Evolutionary conservation across 92 coral and sea anemone genomes (phyloP).

Genomic region (Phenganax stokvisi): DNA sequence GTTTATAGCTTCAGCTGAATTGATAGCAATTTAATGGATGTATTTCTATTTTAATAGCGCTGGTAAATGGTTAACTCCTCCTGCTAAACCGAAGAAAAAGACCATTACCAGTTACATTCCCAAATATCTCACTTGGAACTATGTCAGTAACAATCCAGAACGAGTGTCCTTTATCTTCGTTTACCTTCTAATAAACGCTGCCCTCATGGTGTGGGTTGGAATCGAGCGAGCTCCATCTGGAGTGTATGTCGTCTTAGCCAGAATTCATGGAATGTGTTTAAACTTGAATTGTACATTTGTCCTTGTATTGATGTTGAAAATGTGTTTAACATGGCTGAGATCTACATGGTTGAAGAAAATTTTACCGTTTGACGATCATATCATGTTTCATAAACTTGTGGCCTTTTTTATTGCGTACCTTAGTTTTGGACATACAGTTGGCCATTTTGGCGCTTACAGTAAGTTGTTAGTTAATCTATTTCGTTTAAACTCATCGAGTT

Average conservation of each 20-base stretch:
- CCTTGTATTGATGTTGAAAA: conserved; percentile 30
- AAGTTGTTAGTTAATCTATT: background rate
- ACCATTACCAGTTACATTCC: conserved; percentile 32
- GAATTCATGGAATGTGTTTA: conserved; percentile 34
- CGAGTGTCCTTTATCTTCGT: conserved; percentile 16
- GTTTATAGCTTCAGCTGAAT: background rate
- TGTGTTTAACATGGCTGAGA: conserved; percentile 31
- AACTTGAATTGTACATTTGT: conserved; percentile 30
- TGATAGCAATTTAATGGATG: no score
- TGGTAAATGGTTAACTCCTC: conserved; percentile 33
- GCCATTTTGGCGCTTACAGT: conserved; percentile 32
- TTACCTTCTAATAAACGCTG: conserved; percentile 23
- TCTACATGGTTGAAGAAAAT: conserved; percentile 20
- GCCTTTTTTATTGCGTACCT: conserved; percentile 22
- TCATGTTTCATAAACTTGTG: conserved; percentile 34
- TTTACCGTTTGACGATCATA: conserved; percentile 30
- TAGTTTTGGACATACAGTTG: conserved; percentile 36
- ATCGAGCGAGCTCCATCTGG: conserved; percentile 14
- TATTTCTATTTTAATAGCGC: conserved; percentile 7
- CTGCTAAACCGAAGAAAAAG: conserved; percentile 24
- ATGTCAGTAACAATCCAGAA: conserved; percentile 27
- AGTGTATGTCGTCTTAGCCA: conserved; percentile 18
- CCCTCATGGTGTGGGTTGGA: conserved; percentile 34
- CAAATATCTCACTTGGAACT: conserved; percentile 24
- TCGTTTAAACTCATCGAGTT: background rate